Percentiles rank a stretch among this genome's conserved stretches.
Conservation (phyloP, 2,797 vertebrate genomes). For the Gastrophryne carolinensis region DNA sequence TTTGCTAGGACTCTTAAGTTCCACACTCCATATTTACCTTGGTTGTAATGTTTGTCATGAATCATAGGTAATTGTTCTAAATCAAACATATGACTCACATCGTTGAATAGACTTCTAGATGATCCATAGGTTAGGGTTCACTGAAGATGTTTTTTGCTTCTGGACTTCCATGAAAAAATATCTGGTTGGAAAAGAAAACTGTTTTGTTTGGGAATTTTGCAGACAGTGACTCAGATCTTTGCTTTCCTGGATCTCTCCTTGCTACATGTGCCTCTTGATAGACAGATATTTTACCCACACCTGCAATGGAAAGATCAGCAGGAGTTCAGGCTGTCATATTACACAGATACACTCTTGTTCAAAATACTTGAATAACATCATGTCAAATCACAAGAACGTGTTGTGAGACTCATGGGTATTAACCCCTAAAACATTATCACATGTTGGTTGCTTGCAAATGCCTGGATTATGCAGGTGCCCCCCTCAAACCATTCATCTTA, state of each 20-base stretch:
- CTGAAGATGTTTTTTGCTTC: conserved; percentile 42
- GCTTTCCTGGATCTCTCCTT: conserved; percentile 64
- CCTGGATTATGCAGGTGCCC: no score
- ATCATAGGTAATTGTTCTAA: conserved; percentile 52
- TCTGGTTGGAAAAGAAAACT: conserved; percentile 60
- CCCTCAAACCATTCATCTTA: no score
- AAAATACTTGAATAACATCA: conserved; percentile 56
- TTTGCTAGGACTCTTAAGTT: background rate
- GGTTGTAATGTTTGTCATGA: conserved; percentile 50
- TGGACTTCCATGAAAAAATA: conserved; percentile 51
- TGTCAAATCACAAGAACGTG: no score
- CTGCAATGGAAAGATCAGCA: conserved; percentile 67
- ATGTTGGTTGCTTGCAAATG: no score
- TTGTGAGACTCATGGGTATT: no score
- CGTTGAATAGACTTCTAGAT: conserved; percentile 37
- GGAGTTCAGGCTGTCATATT: conserved; percentile 57
- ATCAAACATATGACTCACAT: conserved; percentile 51
- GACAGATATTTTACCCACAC: conserved; percentile 69
- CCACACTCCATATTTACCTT: conserved; percentile 33
- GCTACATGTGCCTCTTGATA: conserved; percentile 61
- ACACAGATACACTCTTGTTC: conserved; percentile 67
- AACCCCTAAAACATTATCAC: no score
- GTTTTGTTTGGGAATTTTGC: conserved; percentile 71
- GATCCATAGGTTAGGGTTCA: conserved; percentile 48
- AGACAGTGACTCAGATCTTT: conserved; percentile 74